Percentiles rank a stretch among this genome's conserved stretches.
Conservation (phyloP, 2,888 invertebrate species). For the Poecilobothrus nobilitatus region DNA sequence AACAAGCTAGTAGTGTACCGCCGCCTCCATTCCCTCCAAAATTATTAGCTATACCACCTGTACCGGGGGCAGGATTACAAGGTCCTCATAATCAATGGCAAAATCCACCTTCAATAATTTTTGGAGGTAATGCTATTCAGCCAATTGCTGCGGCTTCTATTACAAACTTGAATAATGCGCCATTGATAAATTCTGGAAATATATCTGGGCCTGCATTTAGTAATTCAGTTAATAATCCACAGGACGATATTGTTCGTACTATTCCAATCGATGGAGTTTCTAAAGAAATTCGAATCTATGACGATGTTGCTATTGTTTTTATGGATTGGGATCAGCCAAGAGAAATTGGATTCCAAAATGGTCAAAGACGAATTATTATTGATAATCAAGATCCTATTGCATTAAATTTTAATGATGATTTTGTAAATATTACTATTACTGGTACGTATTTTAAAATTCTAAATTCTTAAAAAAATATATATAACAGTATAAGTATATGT, state of each 20-base stretch:
- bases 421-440: slow-evolving; percentile 64
- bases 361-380: slow-evolving; percentile 62
- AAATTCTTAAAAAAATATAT: background rate
- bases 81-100: slow-evolving; percentile 30
- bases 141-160: background rate
- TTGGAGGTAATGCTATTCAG: slow-evolving; percentile 18
- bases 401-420: slow-evolving; percentile 57
- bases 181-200: background rate
- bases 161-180: background rate
- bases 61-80: slow-evolving; percentile 18
- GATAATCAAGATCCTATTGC: slow-evolving; percentile 66
- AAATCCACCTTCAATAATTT: slow-evolving; percentile 22
- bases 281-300: slow-evolving; percentile 74
- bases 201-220: slow-evolving; percentile 30
- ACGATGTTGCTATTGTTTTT: slow-evolving; percentile 74
- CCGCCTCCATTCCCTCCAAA: slow-evolving; percentile 21
- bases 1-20: slow-evolving; percentile 12
- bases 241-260: slow-evolving; percentile 63
- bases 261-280: slow-evolving; percentile 75
- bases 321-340: slow-evolving; percentile 79
- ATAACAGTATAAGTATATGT: background rate
- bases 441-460: slow-evolving; percentile 41
- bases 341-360: slow-evolving; percentile 77
- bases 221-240: slow-evolving; percentile 49
- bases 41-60: slow-evolving; percentile 17